Base-by-base conservation (phyloP, 2,797 vertebrate species). In the Gymnodraco acuticeps region DNA sequence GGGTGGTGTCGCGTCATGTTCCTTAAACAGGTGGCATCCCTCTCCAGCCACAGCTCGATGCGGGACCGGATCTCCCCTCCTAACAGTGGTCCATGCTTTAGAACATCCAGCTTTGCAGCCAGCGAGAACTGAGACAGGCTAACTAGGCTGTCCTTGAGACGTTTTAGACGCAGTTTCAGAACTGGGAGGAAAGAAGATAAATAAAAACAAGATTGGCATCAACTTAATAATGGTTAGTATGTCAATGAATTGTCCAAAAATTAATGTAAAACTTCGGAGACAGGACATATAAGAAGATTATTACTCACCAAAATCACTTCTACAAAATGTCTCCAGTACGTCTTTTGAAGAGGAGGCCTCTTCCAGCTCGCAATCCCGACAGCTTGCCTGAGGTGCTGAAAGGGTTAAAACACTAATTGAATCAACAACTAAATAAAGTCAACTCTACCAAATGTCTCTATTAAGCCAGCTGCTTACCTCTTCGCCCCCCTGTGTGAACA, bases 351-450 rank as follows among this genome's bases (percentile, higher is more conserved):
- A 95, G 38, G 90, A 87, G 23, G 88, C 84, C 38, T 96, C 94
- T 73, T 97, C 95, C 64, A 97, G 92, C 80, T 96, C 93, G 1
- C 96, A 97, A 66, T 97, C 96, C 51, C 82, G 94, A 81, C 96
- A 97, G 91, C 96, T 97, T 67, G 96, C 96, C 78, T 89, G 81
- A 17, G 95, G 96, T 60, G 95, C 95, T 94, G 89, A 87, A 88
- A 90, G 2, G 72, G 16, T 77, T 31, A 83, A 69, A 85, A 17
- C 50, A 70, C 23, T 38, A 64, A 83, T 56, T 81, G 5, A 75
- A 51, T 74, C 2, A 10, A 47, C 62, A 61, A 14, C 75, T 77
- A 13, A 73, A 33, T 80, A 10, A 62, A 68, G 38, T 38, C 9
- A 15, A 14, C 3, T 42, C 14, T 62, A 46, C 12, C 3, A 11